These are phyloP conservation scores for Drosophila nigromelanica DNA, from an alignment of 1,140 invertebrate species.

Conservation along the genomic window DNA sequence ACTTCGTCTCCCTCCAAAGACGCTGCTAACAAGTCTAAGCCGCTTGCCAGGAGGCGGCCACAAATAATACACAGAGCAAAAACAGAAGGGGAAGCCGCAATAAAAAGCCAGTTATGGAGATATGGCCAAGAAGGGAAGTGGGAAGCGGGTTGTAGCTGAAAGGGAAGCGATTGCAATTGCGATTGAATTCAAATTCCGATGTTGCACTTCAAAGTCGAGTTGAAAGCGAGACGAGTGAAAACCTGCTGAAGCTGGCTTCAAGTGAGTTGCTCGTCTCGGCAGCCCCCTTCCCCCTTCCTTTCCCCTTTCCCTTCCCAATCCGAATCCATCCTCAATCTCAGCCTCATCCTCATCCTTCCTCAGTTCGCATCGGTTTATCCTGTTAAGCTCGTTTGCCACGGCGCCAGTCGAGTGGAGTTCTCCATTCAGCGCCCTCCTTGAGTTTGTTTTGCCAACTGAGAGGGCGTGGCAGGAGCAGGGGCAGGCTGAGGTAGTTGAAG, in stretches of 20 bases:
- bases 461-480: constrained; percentile 2
- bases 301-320: not conserved
- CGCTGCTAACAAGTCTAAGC: constrained; percentile 64
- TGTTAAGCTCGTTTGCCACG: constrained; percentile 45
- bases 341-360: constrained; percentile 1
- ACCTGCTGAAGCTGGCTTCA: constrained; percentile 27
- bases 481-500: constrained; percentile 14
- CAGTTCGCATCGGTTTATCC: constrained; percentile 44
- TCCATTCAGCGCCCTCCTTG: constrained; percentile 16
- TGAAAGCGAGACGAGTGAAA: constrained; percentile 62
- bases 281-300: not conserved
- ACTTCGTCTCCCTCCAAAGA: constrained; percentile 29
- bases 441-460: constrained; percentile 39
- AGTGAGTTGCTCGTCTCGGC: constrained; percentile 8
- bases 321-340: not conserved
- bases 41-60: constrained; percentile 22
- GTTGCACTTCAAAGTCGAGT: constrained; percentile 66
- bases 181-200: constrained; percentile 75
- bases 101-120: constrained; percentile 55
- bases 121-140: constrained; percentile 11
- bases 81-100: constrained; percentile 53
- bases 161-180: constrained; percentile 55
- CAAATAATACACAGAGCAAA: constrained; percentile 32
- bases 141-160: no score
- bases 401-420: constrained; percentile 31